Evolutionary conservation across 2,888 invertebrate species (phyloP).

Genomic region (Acronicta alni): DNA sequence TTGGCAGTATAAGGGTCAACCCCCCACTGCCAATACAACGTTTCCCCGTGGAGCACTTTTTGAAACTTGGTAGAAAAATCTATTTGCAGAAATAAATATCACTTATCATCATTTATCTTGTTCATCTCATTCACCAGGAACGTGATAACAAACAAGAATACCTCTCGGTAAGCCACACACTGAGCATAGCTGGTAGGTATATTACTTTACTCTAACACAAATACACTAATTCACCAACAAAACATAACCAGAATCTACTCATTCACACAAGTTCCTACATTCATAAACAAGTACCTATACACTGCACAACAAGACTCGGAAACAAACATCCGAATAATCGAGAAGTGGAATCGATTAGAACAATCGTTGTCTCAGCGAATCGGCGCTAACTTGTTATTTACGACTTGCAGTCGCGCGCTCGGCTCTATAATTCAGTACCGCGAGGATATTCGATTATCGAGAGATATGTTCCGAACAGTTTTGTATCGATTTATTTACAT

Average conservation of each 20-base stretch:
- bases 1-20: no score
- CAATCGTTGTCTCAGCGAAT: constrained; percentile 58
- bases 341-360: constrained; percentile 60
- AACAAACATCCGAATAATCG: constrained; percentile 55
- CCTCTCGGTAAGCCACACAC: no score
- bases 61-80: no score
- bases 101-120: no score
- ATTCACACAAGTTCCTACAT: constrained; percentile 24
- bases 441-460: constrained; percentile 51
- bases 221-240: constrained; percentile 4
- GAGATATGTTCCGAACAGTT: constrained; percentile 50
- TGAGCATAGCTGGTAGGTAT: no score
- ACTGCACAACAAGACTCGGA: constrained; percentile 27
- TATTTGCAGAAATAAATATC: no score
- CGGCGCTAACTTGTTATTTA: constrained; percentile 65
- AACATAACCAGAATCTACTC: neutral
- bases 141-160: no score
- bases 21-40: no score
- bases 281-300: constrained; percentile 30
- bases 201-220: neutral
- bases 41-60: no score
- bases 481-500: constrained; percentile 53
- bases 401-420: constrained; percentile 58
- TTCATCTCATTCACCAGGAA: no score
- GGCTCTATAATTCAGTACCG: constrained; percentile 67